Evolutionary conservation across 2,797 vertebrate genomes (phyloP).

Genomic region (Lagorchestes hirsutus): DNA sequence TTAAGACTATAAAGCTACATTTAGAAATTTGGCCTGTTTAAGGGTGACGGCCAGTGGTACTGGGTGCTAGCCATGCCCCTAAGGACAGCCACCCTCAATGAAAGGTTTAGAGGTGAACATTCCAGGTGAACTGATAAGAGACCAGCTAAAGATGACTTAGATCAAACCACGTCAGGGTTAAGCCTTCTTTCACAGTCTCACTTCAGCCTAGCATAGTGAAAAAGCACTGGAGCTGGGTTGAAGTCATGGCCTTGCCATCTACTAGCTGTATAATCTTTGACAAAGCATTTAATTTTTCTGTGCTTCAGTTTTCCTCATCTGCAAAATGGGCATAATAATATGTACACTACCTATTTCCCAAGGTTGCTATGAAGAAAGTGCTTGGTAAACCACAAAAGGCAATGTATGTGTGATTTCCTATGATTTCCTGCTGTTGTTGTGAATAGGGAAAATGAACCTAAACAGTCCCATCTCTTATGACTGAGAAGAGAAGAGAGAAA

Average conservation of each 20-base stretch:
- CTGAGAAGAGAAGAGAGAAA: background rate
- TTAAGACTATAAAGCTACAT: background rate
- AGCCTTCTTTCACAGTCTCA: background rate
- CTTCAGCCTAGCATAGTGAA: background rate
- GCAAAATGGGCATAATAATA: background rate
- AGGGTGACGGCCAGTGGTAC: background rate
- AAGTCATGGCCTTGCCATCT: background rate
- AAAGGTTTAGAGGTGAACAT: background rate
- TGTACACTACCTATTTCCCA: background rate
- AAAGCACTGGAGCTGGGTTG: background rate
- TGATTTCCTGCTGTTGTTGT: background rate
- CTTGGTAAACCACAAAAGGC: background rate
- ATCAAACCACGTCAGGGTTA: background rate
- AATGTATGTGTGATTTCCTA: background rate
- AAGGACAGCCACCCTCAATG: background rate
- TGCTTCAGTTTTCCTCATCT: background rate
- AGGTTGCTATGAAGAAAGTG: background rate
- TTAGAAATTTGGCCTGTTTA: constrained; percentile 1
- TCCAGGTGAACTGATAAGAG: background rate
- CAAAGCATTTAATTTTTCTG: background rate
- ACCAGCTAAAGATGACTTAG: background rate
- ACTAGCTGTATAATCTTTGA: background rate
- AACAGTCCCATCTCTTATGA: background rate
- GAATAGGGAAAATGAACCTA: background rate
- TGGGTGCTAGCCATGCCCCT: background rate